Percentiles rank a stretch among this genome's conserved stretches.
Conservation (phyloP, 1,140 invertebrate genomes). For the Drosophila kepulauana region DNA sequence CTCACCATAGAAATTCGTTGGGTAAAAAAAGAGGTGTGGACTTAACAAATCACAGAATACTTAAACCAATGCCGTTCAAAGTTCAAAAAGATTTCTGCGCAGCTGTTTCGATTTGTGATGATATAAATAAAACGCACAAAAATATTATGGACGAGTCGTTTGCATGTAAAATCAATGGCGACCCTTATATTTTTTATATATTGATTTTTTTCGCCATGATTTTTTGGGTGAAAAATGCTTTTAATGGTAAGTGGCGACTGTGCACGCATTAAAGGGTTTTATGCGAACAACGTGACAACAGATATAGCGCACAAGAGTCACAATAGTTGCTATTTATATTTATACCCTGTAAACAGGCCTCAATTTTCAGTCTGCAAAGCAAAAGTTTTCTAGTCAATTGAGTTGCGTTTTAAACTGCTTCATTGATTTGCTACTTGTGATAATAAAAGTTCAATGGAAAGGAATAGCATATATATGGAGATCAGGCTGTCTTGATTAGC, state of each 20-base stretch:
- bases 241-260: constrained; percentile 63
- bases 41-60: no score
- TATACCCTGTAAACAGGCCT: constrained; percentile 11
- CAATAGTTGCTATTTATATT: neutral
- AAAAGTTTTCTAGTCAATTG: neutral
- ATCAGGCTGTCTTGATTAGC: constrained; percentile 1
- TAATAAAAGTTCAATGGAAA: neutral
- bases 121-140: constrained; percentile 4
- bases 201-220: constrained; percentile 56
- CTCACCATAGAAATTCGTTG: no score
- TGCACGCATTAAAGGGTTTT: constrained; percentile 67
- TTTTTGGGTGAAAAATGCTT: constrained; percentile 33
- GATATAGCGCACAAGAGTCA: neutral
- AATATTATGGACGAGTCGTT: constrained; percentile 16
- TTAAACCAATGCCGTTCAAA: constrained; percentile 20
- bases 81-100: constrained; percentile 17
- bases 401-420: neutral
- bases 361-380: no score
- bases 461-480: constrained; percentile 7
- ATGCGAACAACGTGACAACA: constrained; percentile 55
- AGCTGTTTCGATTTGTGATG: neutral
- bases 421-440: neutral
- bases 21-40: no score
- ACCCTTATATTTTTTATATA: constrained; percentile 37
- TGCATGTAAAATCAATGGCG: no score